Evolutionary conservation across 2,888 invertebrate genomes (phyloP), one percentile per base, ranked within the genome.

Genomic region (Chouioia cunea): DNA sequence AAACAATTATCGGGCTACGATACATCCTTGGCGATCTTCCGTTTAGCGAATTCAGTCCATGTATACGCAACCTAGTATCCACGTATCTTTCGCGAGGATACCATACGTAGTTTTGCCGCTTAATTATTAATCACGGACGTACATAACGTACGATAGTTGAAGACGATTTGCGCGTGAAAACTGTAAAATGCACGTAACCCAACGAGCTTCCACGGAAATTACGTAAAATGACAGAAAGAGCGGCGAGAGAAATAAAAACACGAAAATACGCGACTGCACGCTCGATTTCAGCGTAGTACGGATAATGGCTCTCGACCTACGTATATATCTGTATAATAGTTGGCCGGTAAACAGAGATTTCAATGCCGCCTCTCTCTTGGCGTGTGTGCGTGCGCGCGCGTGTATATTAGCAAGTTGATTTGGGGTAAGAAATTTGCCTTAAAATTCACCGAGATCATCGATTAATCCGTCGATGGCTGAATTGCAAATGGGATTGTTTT

Each of bases 301-400:
- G 63, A 64, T 63, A 69, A 69, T 16, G 63, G 63, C 22, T 12
- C 27, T 18, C 36, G 36, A 1, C 6, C 27, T 27, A 27, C 12
- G 12, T 8, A 12, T 12, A 36, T 46, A 23, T 14, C 18, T 10
- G 3, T 16, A 27, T n/a, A n/a, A n/a, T n/a, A n/a, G 14, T 48
- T 36, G n/a, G 36, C 48, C 64, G 60, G 58, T 43, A 74, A 53
- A 53, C 60, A 71, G 73, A 70, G 75, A 76, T 73, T 76, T 76
- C 62, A 71, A 76, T 69, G 75, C 75, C 70, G 62, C 22, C 59
- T 44, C 20, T 20, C 18, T 15, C 46, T 47, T 18, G 15, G 52
- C 22, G 44, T 47, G 16, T 52, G 14, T 54, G 62, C 72, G 69
- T 66, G 64, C 73, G 69, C 70, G 46, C 62, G 63, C 53, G 52